Evolutionary conservation across 2,888 invertebrate species (phyloP).

Genomic region (Melinaea menophilus): DNA sequence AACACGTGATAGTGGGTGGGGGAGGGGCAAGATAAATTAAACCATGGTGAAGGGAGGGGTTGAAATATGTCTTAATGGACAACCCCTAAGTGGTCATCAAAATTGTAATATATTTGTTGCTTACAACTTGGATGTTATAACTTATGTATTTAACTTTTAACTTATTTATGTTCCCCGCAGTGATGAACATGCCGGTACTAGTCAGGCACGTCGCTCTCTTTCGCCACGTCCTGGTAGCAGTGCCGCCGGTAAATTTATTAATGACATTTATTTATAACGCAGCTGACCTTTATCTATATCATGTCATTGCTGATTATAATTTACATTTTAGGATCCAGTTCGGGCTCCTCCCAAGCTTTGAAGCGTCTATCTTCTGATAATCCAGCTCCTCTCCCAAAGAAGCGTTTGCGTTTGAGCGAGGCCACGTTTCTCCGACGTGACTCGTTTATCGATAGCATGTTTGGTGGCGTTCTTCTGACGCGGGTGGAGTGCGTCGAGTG

Average conservation of each 20-base stretch:
- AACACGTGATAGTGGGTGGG: too few species aligned
- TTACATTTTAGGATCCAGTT: conserved; percentile 44
- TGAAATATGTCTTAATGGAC: too few species aligned
- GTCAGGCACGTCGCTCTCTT: conserved; percentile 46
- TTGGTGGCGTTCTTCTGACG: conserved; percentile 87
- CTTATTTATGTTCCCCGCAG: conserved; percentile 33
- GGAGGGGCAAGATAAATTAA: too few species aligned
- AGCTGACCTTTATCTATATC: not conserved
- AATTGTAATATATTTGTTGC: too few species aligned
- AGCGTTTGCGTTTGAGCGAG: conserved; percentile 49
- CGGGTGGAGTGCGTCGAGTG: conserved; percentile 87
- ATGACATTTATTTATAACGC: not conserved
- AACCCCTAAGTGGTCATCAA: too few species aligned
- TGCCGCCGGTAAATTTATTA: conserved; percentile 43
- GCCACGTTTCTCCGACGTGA: conserved; percentile 47
- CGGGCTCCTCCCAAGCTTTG: conserved; percentile 39
- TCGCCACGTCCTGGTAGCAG: conserved; percentile 62
- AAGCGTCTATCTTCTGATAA: conserved; percentile 43
- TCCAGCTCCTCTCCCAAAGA: conserved; percentile 41
- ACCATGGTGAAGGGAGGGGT: too few species aligned
- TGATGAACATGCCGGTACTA: conserved; percentile 41
- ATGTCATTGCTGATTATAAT: not conserved
- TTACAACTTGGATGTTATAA: not conserved
- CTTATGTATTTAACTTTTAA: not conserved
- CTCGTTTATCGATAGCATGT: conserved; percentile 81